Percentiles rank a stretch among this genome's conserved stretches.
phyloP scores from a whole-genome alignment of 1,140 invertebrate genomes.

The Plectrocnemia conspersa region DNA sequence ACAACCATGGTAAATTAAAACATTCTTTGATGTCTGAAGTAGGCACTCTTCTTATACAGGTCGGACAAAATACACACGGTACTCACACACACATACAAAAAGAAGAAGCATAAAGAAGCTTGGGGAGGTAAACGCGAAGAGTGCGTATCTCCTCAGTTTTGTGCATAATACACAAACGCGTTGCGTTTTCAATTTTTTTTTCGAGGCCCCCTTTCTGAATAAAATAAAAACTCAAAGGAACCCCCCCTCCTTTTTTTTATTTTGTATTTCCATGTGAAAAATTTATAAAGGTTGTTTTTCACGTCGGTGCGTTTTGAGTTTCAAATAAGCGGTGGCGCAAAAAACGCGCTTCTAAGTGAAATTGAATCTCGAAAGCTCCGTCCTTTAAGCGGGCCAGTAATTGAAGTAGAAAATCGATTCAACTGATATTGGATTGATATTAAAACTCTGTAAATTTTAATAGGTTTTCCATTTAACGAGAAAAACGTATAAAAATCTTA shows the following conservation, averaged over 20 bases:
- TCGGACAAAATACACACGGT: neutral
- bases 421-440: conserved; percentile 22
- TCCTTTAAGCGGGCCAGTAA: conserved; percentile 17
- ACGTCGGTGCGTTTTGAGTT: conserved; percentile 18
- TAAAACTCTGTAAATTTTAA: conserved; percentile 13
- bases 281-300: conserved; percentile 25
- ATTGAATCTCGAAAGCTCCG: conserved; percentile 18
- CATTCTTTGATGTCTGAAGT: conserved; percentile 22
- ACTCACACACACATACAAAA: too few relatives aligned
- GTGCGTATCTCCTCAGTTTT: neutral
- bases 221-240: too few relatives aligned
- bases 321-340: conserved; percentile 2
- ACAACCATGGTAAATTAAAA: conserved; percentile 18
- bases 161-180: conserved; percentile 2
- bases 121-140: too few relatives aligned
- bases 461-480: conserved; percentile 12
- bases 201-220: conserved; percentile 9
- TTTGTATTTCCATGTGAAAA: conserved; percentile 3
- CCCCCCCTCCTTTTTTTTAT: conserved; percentile 2
- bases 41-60: neutral
- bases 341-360: conserved; percentile 10
- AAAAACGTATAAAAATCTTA: too few relatives aligned
- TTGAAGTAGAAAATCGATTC: conserved; percentile 24
- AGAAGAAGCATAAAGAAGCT: too few relatives aligned
- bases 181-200: neutral